Evolutionary conservation across 2,113 vertebrate species (phyloP).

Genomic region (Hippoglossus stenolepis): DNA sequence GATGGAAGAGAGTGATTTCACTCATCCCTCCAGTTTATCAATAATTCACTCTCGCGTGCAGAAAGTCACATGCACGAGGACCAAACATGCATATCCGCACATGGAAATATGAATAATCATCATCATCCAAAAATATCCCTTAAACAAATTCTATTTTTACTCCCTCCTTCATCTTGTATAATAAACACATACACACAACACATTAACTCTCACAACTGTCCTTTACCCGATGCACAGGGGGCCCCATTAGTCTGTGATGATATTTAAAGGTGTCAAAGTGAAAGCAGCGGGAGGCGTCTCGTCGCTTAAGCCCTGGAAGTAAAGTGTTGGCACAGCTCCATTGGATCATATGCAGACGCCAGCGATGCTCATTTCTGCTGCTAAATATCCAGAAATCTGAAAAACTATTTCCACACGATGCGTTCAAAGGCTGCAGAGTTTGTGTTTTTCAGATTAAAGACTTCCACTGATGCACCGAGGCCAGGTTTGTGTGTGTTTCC

Average conservation of each 20-base stretch:
- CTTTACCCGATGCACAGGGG: constrained; percentile 17
- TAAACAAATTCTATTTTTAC: not conserved
- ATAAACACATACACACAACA: not conserved
- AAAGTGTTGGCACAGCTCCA: not conserved
- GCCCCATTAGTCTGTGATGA: constrained; percentile 41
- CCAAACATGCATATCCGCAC: constrained; percentile 10
- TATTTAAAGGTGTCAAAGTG: constrained; percentile 57
- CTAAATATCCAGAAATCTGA: not conserved
- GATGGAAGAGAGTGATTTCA: constrained; percentile 27
- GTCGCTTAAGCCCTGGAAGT: constrained; percentile 27
- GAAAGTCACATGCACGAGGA: constrained; percentile 12
- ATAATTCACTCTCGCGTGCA: constrained; percentile 59
- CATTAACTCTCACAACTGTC: not conserved
- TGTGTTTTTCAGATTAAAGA: no score
- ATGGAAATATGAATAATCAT: not conserved
- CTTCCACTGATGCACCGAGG: no score
- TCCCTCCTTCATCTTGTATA: not conserved
- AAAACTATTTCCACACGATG: not conserved
- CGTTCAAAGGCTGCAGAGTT: no score
- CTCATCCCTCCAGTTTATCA: constrained; percentile 30
- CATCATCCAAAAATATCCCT: not conserved
- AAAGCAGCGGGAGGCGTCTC: constrained; percentile 38
- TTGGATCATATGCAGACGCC: not conserved
- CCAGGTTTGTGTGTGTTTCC: no score
- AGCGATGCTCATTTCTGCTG: not conserved